A percentile compares a stretch with the other conserved stretches of the same genome.
These are phyloP conservation scores for Prunella strophiata DNA, from an alignment of 2,797 vertebrate species.

Conservation along the genomic window DNA sequence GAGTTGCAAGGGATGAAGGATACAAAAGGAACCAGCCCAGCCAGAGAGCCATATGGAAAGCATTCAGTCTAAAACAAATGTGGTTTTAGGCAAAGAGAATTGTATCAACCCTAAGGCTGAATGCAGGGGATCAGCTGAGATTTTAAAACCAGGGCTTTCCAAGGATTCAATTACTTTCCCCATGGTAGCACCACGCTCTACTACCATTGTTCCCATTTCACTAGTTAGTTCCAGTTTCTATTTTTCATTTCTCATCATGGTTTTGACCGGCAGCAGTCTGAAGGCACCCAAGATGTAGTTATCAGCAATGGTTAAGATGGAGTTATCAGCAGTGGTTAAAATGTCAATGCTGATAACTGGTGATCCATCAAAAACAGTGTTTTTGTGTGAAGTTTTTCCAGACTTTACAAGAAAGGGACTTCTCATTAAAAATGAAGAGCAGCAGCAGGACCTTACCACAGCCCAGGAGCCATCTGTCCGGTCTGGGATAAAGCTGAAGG, in stretches of 20 bases:
- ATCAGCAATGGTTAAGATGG: not conserved
- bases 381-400: not conserved
- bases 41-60: not conserved
- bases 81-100: constrained; percentile 20
- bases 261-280: not conserved
- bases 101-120: not conserved
- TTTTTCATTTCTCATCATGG: not conserved
- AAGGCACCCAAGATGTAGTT: not conserved
- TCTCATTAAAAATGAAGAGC: not conserved
- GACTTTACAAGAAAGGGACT: not conserved
- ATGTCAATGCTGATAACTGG: not conserved
- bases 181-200: not conserved
- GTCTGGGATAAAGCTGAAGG: not conserved
- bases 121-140: not conserved
- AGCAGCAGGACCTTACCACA: not conserved
- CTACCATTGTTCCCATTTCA: not conserved
- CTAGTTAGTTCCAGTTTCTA: not conserved
- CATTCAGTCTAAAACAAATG: constrained; percentile 24
- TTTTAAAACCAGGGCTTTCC: not conserved
- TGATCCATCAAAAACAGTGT: not conserved
- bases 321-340: not conserved
- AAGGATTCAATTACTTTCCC: not conserved
- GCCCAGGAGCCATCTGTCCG: not conserved
- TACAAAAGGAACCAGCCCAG: constrained; percentile 7
- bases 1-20: not conserved